phyloP scores from a whole-genome alignment of 1,140 invertebrate genomes.

The Eriocheir sinensis region DNA sequence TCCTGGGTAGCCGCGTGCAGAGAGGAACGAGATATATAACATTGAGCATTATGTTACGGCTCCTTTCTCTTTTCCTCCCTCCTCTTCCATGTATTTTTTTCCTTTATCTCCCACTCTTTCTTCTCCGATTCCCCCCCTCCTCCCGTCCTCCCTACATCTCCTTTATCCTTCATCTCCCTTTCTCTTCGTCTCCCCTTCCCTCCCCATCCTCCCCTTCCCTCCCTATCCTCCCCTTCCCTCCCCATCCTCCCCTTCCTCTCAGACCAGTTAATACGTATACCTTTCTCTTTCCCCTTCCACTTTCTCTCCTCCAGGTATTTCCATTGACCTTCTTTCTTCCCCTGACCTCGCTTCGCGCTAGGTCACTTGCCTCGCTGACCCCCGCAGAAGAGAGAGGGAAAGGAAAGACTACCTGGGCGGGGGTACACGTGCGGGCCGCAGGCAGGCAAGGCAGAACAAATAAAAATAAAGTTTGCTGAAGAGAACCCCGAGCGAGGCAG shows the following conservation, averaged over 20 bases:
- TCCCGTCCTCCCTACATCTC: not conserved
- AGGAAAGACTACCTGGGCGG: not conserved
- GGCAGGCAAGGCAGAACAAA: not conserved
- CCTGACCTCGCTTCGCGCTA: not conserved
- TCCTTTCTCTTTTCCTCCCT: not conserved
- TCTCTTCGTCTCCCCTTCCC: not conserved
- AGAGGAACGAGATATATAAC: not conserved
- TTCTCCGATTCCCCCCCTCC: not conserved
- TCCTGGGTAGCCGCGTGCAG: not conserved
- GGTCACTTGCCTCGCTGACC: not conserved
- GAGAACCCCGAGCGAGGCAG: not conserved
- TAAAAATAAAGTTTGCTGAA: not conserved
- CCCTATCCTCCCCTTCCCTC: not conserved
- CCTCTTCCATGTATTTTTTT: not conserved
- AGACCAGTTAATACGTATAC: not conserved
- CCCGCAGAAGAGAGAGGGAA: not conserved
- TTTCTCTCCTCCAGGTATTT: not conserved
- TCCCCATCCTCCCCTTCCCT: not conserved
- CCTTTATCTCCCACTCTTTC: not conserved
- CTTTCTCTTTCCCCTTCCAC: constrained; percentile 36
- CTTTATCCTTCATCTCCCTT: not conserved
- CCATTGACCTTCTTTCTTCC: not conserved
- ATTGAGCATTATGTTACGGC: not conserved
- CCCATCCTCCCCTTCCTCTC: not conserved
- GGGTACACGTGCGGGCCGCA: no score